Base-by-base conservation (phyloP, 2,113 vertebrate species). In the Misgurnus anguillicaudatus region DNA sequence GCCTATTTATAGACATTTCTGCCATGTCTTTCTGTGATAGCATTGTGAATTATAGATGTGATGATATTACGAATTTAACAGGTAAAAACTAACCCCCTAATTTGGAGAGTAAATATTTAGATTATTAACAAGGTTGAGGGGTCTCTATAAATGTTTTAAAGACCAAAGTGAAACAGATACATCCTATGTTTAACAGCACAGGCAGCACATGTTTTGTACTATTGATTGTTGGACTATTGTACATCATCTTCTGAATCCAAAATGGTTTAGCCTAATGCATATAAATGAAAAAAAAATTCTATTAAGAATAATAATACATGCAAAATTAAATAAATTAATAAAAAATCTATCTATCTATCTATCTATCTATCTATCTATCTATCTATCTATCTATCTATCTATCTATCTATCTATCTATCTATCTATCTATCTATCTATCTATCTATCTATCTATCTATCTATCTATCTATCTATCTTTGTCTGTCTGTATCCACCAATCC, bases 21-120 rank as follows among this genome's bases (percentile, higher is more conserved):
- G 24, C 42, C 41, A 60, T n/a, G 11, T 73, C 60, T 55, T 73
- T 57, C 72, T 62, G 72, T 61, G 39, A 74, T 74, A 61, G 57
- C 60, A 53, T 64, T 63, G 24, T 76, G 74, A 76, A 76, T 64
- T 76, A 51, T 51, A 65, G 60, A 64, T 75, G 71, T 45, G 60
- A 48, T 45, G 60, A 48, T 75, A 47, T 1, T 6, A 63, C 16
- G 70, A 39, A 63, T 39, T 76, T 60, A 64, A 76, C 60, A 64
- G 24, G 73, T 60, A 51, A 51, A 38, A 3, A 10, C 19, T 76
- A 76, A 53, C 45, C 74, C 64, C 17, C 41, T 38, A 60, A 64
- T 64, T 75, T 21, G 74, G 38, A 64, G 57, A 62, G 72, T 75
- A 75, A 75, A 75, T 75, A 75, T 75, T 61, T 75, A 63, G 74